Conservation (phyloP, 2,797 vertebrate species). For the Parauchenoglanis ngamensis region DNA sequence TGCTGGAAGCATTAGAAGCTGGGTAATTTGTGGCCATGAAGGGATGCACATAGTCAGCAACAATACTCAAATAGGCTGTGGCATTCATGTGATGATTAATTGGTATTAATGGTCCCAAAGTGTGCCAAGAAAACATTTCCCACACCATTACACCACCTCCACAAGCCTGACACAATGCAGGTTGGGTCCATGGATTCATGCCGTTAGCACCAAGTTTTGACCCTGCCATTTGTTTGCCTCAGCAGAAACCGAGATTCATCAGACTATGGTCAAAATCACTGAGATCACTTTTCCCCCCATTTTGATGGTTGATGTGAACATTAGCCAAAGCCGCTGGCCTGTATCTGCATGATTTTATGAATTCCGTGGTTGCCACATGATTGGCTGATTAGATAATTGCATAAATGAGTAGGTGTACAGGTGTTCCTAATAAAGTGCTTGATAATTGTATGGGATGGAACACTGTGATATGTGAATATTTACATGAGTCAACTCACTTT, state of each 20-base stretch:
- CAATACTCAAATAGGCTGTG: not conserved
- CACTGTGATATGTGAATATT: not conserved
- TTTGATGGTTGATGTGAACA: not conserved
- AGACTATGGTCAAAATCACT: not conserved
- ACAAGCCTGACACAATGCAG: not conserved
- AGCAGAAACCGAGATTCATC: not conserved
- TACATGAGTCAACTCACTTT: not conserved
- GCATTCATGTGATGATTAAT: not conserved
- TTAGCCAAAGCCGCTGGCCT: not conserved
- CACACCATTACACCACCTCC: not conserved
- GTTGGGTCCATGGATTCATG: not conserved
- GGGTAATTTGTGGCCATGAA: too few species aligned
- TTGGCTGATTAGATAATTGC: not conserved
- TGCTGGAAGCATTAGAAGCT: too few species aligned
- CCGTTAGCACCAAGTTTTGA: not conserved
- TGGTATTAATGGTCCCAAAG: not conserved
- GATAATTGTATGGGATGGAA: not conserved
- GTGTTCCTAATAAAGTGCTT: not conserved
- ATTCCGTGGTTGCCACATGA: not conserved
- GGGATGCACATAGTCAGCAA: not conserved
- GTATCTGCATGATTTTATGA: not conserved
- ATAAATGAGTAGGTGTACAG: not conserved
- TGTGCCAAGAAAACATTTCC: not conserved
- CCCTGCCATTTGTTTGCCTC: not conserved
- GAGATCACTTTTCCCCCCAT: not conserved